Conservation (phyloP, 2,888 invertebrate genomes). For the Trachelus stipa region DNA sequence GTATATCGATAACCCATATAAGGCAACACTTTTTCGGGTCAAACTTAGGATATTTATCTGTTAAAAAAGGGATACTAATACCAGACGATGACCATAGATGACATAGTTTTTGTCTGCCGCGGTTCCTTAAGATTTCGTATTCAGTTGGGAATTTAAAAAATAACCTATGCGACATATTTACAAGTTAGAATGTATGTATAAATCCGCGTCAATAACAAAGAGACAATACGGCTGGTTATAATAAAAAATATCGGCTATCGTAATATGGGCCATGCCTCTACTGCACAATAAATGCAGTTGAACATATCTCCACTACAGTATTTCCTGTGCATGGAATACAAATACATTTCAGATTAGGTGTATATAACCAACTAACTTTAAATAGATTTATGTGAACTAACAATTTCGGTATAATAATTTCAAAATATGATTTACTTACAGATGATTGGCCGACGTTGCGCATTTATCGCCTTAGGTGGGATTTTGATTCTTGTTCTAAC, state of each 20-base stretch:
- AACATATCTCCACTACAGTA: too few relatives aligned
- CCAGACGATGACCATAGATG: not conserved
- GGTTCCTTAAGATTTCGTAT: not conserved
- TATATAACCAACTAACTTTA: not conserved
- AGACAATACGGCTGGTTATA: not conserved
- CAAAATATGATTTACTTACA: slow-evolving; percentile 33
- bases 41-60: not conserved
- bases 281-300: not conserved
- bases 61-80: not conserved
- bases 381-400: not conserved
- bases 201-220: not conserved
- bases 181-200: too few relatives aligned
- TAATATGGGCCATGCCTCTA: not conserved
- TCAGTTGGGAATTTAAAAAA: not conserved
- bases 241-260: not conserved
- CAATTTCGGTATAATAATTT: not conserved
- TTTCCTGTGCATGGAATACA: too few relatives aligned
- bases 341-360: too few relatives aligned
- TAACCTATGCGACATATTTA: not conserved
- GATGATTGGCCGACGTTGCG: slow-evolving; percentile 63
- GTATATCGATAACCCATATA: not conserved
- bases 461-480: slow-evolving; percentile 57
- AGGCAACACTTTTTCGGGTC: not conserved
- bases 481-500: slow-evolving; percentile 60
- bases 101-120: not conserved